Evolutionary conservation across 2,113 vertebrate species (phyloP).

Genomic region (Rana temporaria): DNA sequence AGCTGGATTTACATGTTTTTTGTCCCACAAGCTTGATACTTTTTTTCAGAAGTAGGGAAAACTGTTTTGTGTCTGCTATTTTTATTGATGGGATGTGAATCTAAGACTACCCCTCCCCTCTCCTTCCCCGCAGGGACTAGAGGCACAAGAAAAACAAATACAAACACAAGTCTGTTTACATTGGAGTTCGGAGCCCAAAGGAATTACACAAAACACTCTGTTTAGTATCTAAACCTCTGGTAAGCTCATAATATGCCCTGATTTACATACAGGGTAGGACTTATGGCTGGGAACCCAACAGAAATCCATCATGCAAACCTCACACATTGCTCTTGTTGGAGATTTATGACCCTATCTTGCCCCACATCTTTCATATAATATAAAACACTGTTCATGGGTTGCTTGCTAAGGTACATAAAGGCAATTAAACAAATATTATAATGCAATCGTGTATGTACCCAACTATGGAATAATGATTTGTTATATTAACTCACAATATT

Average conservation of each 20-base stretch:
- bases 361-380: neutral
- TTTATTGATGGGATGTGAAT: slow-evolving; percentile 46
- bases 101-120: slow-evolving; percentile 43
- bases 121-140: slow-evolving; percentile 43
- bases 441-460: too few relatives aligned
- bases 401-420: too few relatives aligned
- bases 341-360: neutral
- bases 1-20: slow-evolving; percentile 38
- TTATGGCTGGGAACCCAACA: slow-evolving; percentile 5
- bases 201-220: slow-evolving; percentile 48
- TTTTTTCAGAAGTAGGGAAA: neutral
- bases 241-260: slow-evolving; percentile 49
- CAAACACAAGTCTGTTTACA: slow-evolving; percentile 46
- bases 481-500: too few relatives aligned
- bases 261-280: slow-evolving; percentile 40
- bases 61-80: slow-evolving; percentile 49
- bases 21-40: slow-evolving; percentile 12
- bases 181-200: slow-evolving; percentile 43
- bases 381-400: too few relatives aligned
- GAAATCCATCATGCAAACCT: slow-evolving; percentile 2
- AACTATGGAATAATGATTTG: too few relatives aligned
- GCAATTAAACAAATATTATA: too few relatives aligned
- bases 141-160: slow-evolving; percentile 53
- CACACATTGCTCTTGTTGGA: neutral
- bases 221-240: slow-evolving; percentile 32